Percentiles rank a stretch among this genome's conserved stretches.
phyloP scores from a whole-genome alignment of 2,797 vertebrate genomes.

The Microcaecilia unicolor region DNA sequence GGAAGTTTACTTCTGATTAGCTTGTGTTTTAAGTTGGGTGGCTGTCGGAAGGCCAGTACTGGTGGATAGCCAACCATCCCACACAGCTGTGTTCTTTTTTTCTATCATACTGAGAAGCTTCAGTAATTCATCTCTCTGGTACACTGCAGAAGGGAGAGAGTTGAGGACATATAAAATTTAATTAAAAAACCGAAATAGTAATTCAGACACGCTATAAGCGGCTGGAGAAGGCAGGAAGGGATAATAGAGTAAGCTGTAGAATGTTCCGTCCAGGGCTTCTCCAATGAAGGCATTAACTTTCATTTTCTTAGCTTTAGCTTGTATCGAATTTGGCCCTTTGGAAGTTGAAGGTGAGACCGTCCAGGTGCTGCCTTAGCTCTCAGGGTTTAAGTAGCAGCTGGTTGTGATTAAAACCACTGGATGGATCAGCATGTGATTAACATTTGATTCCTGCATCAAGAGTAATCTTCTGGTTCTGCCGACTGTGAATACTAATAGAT shows the following conservation, averaged over 20 bases:
- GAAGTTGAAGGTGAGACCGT: conserved; percentile 31
- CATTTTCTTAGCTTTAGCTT: conserved; percentile 68
- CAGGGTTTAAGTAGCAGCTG: conserved; percentile 56
- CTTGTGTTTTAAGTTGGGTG: no score
- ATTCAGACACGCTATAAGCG: no score
- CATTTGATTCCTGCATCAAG: conserved; percentile 59
- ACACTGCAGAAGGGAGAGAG: no score
- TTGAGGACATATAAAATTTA: no score
- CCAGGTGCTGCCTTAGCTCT: conserved; percentile 34
- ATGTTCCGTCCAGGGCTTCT: conserved; percentile 35
- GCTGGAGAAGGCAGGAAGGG: conserved; percentile 43
- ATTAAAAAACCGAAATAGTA: no score
- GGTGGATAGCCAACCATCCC: no score
- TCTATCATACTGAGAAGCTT: no score
- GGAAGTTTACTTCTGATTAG: no score
- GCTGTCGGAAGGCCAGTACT: no score
- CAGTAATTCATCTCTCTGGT: no score
- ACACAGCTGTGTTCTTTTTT: no score
- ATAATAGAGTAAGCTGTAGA: conserved; percentile 38
- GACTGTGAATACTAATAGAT: conserved; percentile 59
- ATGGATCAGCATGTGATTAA: conserved; percentile 63
- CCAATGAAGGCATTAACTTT: conserved; percentile 54
- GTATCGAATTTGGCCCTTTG: conserved; percentile 53
- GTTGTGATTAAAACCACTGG: conserved; percentile 56
- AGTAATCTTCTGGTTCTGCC: conserved; percentile 58